Conservation (phyloP, 2,113 vertebrate species). For the Aix galericulata region DNA sequence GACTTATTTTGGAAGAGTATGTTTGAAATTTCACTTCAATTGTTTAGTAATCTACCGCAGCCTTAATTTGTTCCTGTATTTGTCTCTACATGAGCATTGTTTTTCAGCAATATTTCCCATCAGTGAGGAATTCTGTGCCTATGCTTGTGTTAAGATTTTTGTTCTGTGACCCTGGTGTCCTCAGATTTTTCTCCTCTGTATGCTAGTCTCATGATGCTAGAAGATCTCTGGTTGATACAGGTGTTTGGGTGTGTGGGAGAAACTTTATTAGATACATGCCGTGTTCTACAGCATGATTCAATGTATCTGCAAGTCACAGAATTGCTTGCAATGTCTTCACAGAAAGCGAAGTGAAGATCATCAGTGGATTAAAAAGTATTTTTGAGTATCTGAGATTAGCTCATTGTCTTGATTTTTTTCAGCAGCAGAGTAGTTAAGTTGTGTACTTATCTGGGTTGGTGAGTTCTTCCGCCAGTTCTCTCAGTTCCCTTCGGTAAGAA, state of each 20-base stretch:
- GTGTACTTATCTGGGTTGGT: not conserved
- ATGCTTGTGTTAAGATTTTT: not conserved
- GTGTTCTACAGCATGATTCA: not conserved
- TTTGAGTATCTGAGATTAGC: not conserved
- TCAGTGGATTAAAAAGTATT: not conserved
- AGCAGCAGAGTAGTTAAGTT: not conserved
- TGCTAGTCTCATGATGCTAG: not conserved
- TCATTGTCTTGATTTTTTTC: not conserved
- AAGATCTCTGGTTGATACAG: not conserved
- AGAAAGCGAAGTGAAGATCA: not conserved
- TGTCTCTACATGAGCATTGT: not conserved
- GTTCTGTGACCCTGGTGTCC: not conserved
- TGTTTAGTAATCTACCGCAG: not conserved
- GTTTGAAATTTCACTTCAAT: not conserved
- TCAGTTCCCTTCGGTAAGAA: too few relatives aligned
- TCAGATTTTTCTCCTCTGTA: not conserved
- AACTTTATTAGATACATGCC: not conserved
- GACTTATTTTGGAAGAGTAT: not conserved
- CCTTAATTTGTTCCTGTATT: not conserved
- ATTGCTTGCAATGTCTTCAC: not conserved
- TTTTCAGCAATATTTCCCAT: not conserved
- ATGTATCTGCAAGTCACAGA: not conserved
- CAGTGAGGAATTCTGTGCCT: not conserved
- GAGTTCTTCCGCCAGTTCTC: too few relatives aligned
- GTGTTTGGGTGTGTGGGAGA: not conserved